Evolutionary conservation across 92 coral and sea anemone genomes (phyloP).

Genomic region (Epizoanthus stellaris): DNA sequence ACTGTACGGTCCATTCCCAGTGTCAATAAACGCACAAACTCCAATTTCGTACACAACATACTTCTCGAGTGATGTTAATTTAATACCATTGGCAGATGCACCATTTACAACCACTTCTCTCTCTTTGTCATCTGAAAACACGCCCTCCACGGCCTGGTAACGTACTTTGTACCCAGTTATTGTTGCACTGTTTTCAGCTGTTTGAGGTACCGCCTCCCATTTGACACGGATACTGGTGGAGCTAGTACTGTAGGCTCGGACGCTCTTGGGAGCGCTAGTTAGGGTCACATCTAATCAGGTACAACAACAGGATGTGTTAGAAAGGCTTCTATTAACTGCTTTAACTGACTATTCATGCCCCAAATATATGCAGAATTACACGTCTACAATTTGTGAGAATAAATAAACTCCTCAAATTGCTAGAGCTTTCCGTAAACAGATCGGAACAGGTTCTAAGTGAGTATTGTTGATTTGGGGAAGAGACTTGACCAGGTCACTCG

Average conservation of each 20-base stretch:
- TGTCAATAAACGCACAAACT: not conserved
- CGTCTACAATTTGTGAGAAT: too few species aligned
- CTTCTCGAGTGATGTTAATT: not conserved
- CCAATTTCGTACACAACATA: not conserved
- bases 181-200: not conserved
- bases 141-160: not conserved
- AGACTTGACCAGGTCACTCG: too few species aligned
- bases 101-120: not conserved
- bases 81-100: not conserved
- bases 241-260: not conserved
- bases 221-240: not conserved
- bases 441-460: too few species aligned
- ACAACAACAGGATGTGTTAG: too few species aligned
- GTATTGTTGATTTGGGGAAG: too few species aligned
- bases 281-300: not conserved
- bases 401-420: too few species aligned
- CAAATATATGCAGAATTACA: too few species aligned
- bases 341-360: too few species aligned
- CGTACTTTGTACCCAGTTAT: not conserved
- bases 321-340: too few species aligned
- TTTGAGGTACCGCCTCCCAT: not conserved
- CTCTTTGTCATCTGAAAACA: not conserved
- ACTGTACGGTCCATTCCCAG: not conserved
- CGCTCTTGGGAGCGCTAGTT: not conserved
- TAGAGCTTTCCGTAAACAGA: too few species aligned